Conservation (phyloP, 2,888 invertebrate genomes). For the Anorthoa munda region DNA sequence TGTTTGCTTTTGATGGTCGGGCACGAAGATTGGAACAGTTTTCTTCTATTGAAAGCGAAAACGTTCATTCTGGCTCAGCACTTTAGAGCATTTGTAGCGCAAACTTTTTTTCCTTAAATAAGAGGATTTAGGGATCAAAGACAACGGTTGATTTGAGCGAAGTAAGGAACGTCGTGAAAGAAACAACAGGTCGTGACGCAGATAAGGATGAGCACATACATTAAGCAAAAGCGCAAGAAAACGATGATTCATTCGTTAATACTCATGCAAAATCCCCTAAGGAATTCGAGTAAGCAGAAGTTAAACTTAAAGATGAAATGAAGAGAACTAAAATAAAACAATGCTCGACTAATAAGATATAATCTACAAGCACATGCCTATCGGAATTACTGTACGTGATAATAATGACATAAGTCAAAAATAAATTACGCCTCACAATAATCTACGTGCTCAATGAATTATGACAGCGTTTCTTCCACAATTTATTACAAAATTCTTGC, state of each 20-base stretch:
- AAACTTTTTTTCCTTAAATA: slow-evolving; percentile 1
- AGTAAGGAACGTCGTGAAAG: neutral
- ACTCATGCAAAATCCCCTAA: slow-evolving; percentile 11
- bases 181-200: slow-evolving; percentile 29
- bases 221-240: slow-evolving; percentile 14
- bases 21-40: slow-evolving; percentile 32
- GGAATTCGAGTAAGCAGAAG: neutral
- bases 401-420: slow-evolving; percentile 4
- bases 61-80: slow-evolving; percentile 1
- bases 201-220: slow-evolving; percentile 7
- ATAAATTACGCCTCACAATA: slow-evolving; percentile 14
- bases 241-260: slow-evolving; percentile 32
- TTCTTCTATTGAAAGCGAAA: slow-evolving; percentile 8
- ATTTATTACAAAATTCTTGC: slow-evolving; percentile 24
- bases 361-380: neutral
- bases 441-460: slow-evolving; percentile 38
- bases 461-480: slow-evolving; percentile 1
- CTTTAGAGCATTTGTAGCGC: slow-evolving; percentile 6
- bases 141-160: neutral
- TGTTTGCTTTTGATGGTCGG: slow-evolving; percentile 24
- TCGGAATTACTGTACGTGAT: slow-evolving; percentile 26
- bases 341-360: neutral
- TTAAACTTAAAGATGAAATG: neutral
- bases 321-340: neutral
- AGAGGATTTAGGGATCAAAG: neutral